Evolutionary conservation across 2,113 vertebrate species (phyloP).

Genomic region (Actenoides lindsayi): DNA sequence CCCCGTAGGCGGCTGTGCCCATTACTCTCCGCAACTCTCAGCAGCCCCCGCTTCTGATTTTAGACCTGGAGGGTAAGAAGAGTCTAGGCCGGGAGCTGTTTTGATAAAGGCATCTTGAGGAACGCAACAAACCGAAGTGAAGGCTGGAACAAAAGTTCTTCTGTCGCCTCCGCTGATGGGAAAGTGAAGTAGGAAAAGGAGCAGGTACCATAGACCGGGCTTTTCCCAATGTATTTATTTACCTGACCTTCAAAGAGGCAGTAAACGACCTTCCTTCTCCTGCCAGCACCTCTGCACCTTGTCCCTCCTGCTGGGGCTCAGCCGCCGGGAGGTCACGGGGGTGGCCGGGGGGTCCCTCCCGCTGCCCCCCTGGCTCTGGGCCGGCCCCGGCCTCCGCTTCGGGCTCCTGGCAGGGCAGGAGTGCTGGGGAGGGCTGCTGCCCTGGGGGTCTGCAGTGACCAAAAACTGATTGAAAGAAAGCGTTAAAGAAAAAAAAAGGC

Average conservation of each 20-base stretch:
- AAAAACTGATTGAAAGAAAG: neutral
- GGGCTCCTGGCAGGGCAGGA: neutral
- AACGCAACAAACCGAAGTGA: neutral
- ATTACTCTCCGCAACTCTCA: too few relatives aligned
- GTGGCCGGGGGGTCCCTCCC: neutral
- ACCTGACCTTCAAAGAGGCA: neutral
- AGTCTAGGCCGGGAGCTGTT: neutral
- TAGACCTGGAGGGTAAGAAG: too few relatives aligned
- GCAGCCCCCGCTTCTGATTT: neutral
- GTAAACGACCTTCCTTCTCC: rapidly evolving
- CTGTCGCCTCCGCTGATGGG: neutral
- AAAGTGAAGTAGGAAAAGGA: neutral
- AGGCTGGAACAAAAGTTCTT: neutral
- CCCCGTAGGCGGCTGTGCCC: neutral
- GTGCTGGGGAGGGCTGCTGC: neutral
- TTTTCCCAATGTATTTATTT: neutral
- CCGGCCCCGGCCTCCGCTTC: too few relatives aligned
- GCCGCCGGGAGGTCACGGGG: neutral
- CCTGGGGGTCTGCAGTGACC: rapidly evolving
- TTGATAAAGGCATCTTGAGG: neutral
- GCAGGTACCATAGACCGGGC: neutral
- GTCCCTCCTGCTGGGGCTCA: neutral
- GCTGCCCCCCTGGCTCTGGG: neutral
- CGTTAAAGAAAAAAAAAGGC: neutral
- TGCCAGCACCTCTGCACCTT: neutral